These are phyloP conservation scores for Pachyrhynchus sulphureomaculatus DNA, from an alignment of 1,140 invertebrate species.

Conservation along the genomic window DNA sequence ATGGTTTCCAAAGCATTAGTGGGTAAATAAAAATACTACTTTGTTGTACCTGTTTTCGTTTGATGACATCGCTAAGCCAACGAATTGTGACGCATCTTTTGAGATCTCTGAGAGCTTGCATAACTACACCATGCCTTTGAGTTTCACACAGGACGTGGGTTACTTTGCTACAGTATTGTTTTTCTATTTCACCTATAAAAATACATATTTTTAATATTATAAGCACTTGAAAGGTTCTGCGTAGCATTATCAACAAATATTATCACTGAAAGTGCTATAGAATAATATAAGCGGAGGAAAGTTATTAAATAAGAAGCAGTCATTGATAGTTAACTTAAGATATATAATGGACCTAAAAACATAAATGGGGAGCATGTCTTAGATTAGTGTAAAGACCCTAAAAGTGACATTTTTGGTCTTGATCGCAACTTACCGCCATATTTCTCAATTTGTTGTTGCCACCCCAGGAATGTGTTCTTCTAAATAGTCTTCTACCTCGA, in stretches of 20 bases:
- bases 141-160: slow-evolving; percentile 92
- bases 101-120: slow-evolving; percentile 65
- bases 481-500: slow-evolving; percentile 57
- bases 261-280: no score
- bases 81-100: slow-evolving; percentile 81
- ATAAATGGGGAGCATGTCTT: no score
- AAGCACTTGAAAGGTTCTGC: no score
- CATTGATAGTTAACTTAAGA: no score
- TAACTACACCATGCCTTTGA: slow-evolving; percentile 83
- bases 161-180: slow-evolving; percentile 76
- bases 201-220: background rate
- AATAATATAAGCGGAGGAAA: no score
- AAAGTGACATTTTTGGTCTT: no score
- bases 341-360: no score
- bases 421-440: slow-evolving; percentile 67
- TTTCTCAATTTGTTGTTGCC: slow-evolving; percentile 81
- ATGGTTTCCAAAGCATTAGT: no score
- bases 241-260: no score
- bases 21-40: no score
- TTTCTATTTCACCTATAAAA: slow-evolving; percentile 72
- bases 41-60: slow-evolving; percentile 67
- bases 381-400: no score
- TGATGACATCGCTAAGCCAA: slow-evolving; percentile 90
- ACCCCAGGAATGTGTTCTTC: slow-evolving; percentile 65
- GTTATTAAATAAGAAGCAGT: no score